These are phyloP conservation scores for Mylabris phalerata DNA, from an alignment of 1,140 invertebrate genomes.

Conservation along the genomic window DNA sequence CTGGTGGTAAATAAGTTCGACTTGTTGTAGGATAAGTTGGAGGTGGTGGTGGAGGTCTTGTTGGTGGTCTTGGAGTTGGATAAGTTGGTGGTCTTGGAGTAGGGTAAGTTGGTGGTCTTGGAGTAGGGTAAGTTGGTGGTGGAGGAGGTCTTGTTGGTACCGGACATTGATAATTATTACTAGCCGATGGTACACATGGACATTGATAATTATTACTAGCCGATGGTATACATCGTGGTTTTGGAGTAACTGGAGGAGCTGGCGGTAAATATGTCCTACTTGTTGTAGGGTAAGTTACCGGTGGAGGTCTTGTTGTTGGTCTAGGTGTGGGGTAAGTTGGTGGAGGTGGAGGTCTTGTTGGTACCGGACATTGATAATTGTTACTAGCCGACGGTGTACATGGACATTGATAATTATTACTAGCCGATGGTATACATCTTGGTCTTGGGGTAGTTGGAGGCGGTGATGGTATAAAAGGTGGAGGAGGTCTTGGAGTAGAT, in stretches of 20 bases:
- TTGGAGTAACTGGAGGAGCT: background rate
- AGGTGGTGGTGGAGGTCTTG: too few species aligned
- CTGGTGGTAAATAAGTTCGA: background rate
- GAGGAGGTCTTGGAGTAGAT: background rate
- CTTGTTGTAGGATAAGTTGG: background rate
- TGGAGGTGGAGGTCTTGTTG: slow-evolving; percentile 2
- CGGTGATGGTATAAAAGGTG: background rate
- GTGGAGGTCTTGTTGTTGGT: background rate
- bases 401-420: background rate
- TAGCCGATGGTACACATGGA: background rate
- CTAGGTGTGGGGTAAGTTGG: background rate
- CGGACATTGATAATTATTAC: background rate
- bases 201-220: background rate
- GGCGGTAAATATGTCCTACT: slow-evolving; percentile 5
- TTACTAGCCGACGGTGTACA: background rate
- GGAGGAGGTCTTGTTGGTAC: background rate
- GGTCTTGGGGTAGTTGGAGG: slow-evolving; percentile 9
- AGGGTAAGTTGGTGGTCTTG: too few species aligned
- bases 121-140: too few species aligned
- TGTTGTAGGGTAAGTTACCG: background rate
- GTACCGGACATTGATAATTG: background rate
- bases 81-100: background rate
- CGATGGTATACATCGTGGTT: background rate
- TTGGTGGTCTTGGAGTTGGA: background rate
- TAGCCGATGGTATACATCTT: background rate